Base-by-base conservation (phyloP, 2,797 vertebrate genomes). In the Enteromius treurensis region DNA sequence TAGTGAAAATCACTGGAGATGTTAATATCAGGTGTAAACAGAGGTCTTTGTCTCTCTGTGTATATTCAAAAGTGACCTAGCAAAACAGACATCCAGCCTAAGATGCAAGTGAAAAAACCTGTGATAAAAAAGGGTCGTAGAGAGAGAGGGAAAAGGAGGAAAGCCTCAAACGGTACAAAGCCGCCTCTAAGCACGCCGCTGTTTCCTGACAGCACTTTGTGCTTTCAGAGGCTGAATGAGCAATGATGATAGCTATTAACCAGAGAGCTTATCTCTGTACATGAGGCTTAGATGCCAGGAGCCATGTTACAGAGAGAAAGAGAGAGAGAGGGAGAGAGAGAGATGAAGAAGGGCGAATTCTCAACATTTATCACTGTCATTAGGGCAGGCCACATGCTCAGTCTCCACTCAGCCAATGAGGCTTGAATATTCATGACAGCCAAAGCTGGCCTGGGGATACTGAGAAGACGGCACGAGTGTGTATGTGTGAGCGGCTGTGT, bases 321-420 rank as follows among this genome's bases (percentile, higher is more conserved):
- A 69, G 84, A 69, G 73, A 53, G 83, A 75, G 77, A 45, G 49
- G 21, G 53, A 58, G 70, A 76, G 75, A 79, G 77, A 69, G 75
- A 78, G 84, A 81, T 64, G 60, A 47, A 79, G 68, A 79, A 60
- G 86, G 85, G 89, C 79, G 86, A 86, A 82, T 88, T 86, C 91
- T 91, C 90, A 92, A 92, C 93, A 95, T 95, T 93, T 93, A 93
- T 95, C 93, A 93, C 92, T 94, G 94, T 94, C 94, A 94, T 94
- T 94, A 94, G 93, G 82, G 84, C 85, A 84, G 84, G 82, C 80
- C 81, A 84, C 87, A 76, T 85, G 84, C 86, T 89, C 80, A 81
- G 84, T 67, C 86, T 84, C 91, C 92, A 90, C 89, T 84, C 90
- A 87, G 91, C 90, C 90, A 91, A 95, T 93, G 91, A 94, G 93